These are phyloP conservation scores for Clistopyga incitator DNA, from an alignment of 2,888 invertebrate genomes.

Conservation along the genomic window DNA sequence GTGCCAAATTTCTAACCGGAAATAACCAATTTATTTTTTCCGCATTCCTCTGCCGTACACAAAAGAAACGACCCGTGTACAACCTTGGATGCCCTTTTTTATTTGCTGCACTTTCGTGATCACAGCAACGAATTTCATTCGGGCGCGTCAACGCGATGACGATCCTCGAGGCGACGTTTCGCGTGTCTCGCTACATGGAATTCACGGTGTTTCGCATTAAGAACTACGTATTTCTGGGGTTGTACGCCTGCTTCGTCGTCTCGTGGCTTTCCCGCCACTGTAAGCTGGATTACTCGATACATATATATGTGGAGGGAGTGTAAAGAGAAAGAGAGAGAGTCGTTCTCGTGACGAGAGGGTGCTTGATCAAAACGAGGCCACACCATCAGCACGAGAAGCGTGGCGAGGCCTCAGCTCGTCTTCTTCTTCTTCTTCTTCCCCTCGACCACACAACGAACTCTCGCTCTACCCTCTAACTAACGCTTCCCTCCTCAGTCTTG, in stretches of 20 bases:
- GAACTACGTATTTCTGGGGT: constrained; percentile 59
- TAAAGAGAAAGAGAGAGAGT: constrained; percentile 50
- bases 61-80: neutral
- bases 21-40: neutral
- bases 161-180: constrained; percentile 28
- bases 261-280: constrained; percentile 2
- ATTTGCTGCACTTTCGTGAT: neutral
- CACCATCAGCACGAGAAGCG: constrained; percentile 58
- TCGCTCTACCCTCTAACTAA: constrained; percentile 36
- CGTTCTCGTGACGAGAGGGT: constrained; percentile 65
- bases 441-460: neutral
- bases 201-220: constrained; percentile 68
- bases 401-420: constrained; percentile 19
- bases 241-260: constrained; percentile 12
- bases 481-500: constrained; percentile 50
- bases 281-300: neutral
- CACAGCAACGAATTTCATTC: neutral
- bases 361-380: constrained; percentile 66
- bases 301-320: constrained; percentile 45
- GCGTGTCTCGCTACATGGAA: constrained; percentile 48
- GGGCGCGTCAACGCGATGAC: constrained; percentile 22
- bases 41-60: neutral
- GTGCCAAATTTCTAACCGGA: constrained; percentile 2
- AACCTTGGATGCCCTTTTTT: neutral
- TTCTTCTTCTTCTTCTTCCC: neutral